Base-by-base conservation (phyloP, 2,113 vertebrate species). In the Hemicordylus capensis region DNA sequence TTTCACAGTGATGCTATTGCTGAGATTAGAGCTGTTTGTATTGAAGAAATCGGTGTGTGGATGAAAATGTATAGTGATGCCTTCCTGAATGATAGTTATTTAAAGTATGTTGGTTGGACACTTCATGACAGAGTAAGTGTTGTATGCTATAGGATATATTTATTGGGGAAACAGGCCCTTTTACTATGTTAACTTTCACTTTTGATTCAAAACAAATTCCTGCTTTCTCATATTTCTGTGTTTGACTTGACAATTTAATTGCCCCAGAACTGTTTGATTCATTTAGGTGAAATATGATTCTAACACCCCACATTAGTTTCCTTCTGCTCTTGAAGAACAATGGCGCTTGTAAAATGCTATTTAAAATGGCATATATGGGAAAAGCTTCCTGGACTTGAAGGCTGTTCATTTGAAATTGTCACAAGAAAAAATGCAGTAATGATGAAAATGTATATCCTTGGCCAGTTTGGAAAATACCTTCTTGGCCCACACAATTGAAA, bases 31-130 rank as follows among this genome's bases (percentile, higher is more conserved):
- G 99, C 99, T 87, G 99, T 99, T 95, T 99, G 99, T 91, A 99
- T 99, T 75, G 99, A 99, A 96, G 99, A 99, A 96, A 99, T 99
- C 22, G 98, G 99, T 48, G 98, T 99, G 54, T 99, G 99, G 99
- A 99, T 99, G 99, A 99, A 99, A 95, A 98, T 99, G 97, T 99
- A 99, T 96, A 99, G 98, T 87, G 99, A 99, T 82, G 98, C 98
- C 84, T 99, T 99, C 92, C 97, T 99, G 61, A 99, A 99, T 85
- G 99, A 99, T 94, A 99, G 98, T 95, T 99, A 99, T 93, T 97
- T 99, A 89, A 99, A 99, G 91, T 99, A 99, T 48, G 98, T 99
- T 83, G 99, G 99, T 61, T 99, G 99, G 99, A 99, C 99, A 59
- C 96, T 99, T 92, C 98, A 99, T 20, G 99, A 99, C 88, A 95